These are phyloP conservation scores for Eubasilissa regina DNA, from an alignment of 1,140 invertebrate species.

Conservation along the genomic window DNA sequence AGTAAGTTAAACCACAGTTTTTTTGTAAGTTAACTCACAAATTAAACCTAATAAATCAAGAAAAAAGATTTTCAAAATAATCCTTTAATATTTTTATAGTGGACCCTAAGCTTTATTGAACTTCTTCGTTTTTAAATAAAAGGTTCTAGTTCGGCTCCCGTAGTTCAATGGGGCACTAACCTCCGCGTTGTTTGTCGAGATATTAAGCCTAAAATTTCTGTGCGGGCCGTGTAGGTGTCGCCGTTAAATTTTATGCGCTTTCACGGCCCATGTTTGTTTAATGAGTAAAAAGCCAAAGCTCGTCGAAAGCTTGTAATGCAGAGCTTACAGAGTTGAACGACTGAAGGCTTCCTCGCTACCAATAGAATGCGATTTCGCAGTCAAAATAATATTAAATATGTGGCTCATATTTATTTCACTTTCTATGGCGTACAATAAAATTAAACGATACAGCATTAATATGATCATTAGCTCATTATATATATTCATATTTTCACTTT, in stretches of 20 bases:
- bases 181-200: background rate
- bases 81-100: too few species aligned
- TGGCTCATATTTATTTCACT: background rate
- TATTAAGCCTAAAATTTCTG: constrained; percentile 4
- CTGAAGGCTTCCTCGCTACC: background rate
- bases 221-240: background rate
- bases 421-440: too few species aligned
- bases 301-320: constrained; percentile 36
- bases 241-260: constrained; percentile 38
- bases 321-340: constrained; percentile 17
- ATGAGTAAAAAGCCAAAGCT: constrained; percentile 44
- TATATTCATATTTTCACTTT: too few species aligned
- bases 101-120: background rate
- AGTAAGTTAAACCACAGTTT: too few species aligned
- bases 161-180: background rate
- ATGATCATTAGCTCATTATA: too few species aligned
- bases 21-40: too few species aligned
- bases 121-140: constrained; percentile 3
- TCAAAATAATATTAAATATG: constrained; percentile 22
- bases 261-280: constrained; percentile 36
- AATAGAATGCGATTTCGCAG: constrained; percentile 21
- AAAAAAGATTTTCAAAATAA: too few species aligned
- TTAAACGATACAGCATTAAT: too few species aligned
- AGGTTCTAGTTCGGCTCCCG: background rate
- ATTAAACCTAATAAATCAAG: too few species aligned